Base-by-base conservation (phyloP, 2,113 vertebrate genomes). In the Dromiciops gliroides region DNA sequence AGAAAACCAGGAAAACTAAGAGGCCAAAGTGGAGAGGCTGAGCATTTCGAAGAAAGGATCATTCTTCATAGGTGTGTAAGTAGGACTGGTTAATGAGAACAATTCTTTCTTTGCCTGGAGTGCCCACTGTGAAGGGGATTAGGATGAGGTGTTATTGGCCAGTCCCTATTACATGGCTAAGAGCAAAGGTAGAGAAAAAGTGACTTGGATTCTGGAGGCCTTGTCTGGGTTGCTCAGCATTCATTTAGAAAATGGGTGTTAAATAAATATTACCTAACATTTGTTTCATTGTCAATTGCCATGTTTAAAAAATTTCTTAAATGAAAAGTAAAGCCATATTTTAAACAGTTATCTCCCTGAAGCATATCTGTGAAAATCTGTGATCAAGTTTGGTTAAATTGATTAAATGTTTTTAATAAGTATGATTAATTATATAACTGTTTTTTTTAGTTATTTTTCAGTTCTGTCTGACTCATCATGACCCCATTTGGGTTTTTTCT, bases 261-360 rank as follows among this genome's bases (percentile, higher is more conserved):
- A 10, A 89, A 47, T 3, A 3, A n/a, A n/a, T 48, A 22, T 14
- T 48, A 90, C 48, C 0, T 23, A n/a, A 3, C 10, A 22, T 56
- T 47, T 23, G 4, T 49, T 12, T n/a, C 24, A 3, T 24, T 1
- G 90, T 50, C 50, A 0, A 0, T 1, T 28, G 50, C 0, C 44
- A 6, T 6, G 26, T 12, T 48, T 0, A 11, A 24, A 11, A 24
- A 8, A n/a, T 23, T 83, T 83, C 67, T 83, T 44, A 44, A 83
- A 83, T 44, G 19, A 83, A 83, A 83, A 75, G 12, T 75, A n/a
- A 44, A 44, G 16, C 0, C 67, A 44, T 1, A 44, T 83, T n/a
- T 83, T 83, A n/a, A 22, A 44, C 31, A 37, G 2, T 16, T 67
- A 67, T 37, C 28, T 67, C 37, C 60, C 11, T 37, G 60, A 67